A percentile compares a stretch with the other conserved stretches of the same genome.
Conservation (phyloP, 30 jellyfish, hydroid and myxozoan genomes). For the Sanderia malayensis region DNA sequence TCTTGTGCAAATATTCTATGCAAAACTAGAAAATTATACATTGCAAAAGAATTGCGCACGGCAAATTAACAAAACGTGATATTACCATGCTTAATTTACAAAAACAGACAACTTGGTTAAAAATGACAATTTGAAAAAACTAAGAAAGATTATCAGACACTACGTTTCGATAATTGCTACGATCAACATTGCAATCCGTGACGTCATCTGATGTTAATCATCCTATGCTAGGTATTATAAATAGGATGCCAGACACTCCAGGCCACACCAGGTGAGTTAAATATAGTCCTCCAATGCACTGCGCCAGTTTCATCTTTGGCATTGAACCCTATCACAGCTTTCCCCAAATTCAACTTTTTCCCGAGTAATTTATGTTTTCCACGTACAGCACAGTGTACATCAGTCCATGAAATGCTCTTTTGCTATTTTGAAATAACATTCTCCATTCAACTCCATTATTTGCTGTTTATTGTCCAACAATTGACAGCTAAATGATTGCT, state of each 20-base stretch:
- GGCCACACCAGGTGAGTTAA: constrained; percentile 82
- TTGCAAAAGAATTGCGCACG: no score
- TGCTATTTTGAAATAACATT: constrained; percentile 50
- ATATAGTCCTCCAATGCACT: constrained; percentile 78
- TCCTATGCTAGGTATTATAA: constrained; percentile 54
- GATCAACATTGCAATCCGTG: no score
- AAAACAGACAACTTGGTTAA: no score
- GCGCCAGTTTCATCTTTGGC: constrained; percentile 81
- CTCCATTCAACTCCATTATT: constrained; percentile 38
- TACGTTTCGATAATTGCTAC: no score
- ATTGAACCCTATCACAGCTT: constrained; percentile 61
- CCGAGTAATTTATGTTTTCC: constrained; percentile 88
- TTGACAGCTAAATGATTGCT: constrained; percentile 16
- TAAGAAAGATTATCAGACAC: no score
- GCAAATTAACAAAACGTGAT: no score
- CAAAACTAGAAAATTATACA: no score
- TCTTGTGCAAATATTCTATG: no score
- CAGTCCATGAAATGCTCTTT: constrained; percentile 53
- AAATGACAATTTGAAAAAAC: no score
- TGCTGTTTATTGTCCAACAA: constrained; percentile 1
- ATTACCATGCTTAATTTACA: no score
- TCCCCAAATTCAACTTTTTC: constrained; percentile 74
- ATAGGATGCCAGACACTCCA: constrained; percentile 98
- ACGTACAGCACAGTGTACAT: constrained; percentile 39
- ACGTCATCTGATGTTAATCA: no score